phyloP scores from a whole-genome alignment of 2,113 vertebrate species.

The Natator depressus region DNA sequence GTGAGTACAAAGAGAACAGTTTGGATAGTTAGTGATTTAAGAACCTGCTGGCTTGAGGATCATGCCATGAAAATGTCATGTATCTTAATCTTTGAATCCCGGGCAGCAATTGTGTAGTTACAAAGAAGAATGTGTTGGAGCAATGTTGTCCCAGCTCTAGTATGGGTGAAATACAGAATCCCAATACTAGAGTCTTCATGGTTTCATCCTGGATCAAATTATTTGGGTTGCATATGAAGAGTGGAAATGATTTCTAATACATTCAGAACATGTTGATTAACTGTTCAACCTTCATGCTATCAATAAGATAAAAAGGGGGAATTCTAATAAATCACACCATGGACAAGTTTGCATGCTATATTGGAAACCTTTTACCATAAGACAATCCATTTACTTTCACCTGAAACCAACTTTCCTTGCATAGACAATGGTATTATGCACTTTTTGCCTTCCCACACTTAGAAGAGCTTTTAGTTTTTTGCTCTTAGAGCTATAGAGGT shows the following conservation, averaged over 20 bases:
- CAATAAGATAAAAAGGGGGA: background rate
- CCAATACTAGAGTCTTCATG: background rate
- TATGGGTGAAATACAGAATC: background rate
- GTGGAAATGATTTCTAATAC: background rate
- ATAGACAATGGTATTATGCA: background rate
- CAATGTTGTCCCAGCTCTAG: background rate
- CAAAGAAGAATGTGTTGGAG: background rate
- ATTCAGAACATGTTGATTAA: background rate
- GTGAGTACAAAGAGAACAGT: background rate
- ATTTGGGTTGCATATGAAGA: background rate
- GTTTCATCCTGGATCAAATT: background rate
- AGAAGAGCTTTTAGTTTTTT: background rate
- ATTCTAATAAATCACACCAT: background rate
- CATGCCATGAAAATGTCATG: background rate
- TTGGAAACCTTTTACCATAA: background rate
- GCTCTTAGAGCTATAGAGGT: background rate
- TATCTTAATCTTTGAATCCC: constrained; percentile 12
- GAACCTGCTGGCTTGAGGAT: constrained; percentile 6
- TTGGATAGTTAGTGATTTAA: constrained; percentile 43
- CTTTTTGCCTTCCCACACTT: background rate
- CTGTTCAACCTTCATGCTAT: background rate
- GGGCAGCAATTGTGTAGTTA: rapidly evolving
- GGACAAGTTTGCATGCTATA: background rate
- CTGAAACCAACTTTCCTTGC: background rate
- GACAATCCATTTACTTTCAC: background rate